Base-by-base conservation (phyloP, 1,140 invertebrate species). In the Lethocerus indicus region DNA sequence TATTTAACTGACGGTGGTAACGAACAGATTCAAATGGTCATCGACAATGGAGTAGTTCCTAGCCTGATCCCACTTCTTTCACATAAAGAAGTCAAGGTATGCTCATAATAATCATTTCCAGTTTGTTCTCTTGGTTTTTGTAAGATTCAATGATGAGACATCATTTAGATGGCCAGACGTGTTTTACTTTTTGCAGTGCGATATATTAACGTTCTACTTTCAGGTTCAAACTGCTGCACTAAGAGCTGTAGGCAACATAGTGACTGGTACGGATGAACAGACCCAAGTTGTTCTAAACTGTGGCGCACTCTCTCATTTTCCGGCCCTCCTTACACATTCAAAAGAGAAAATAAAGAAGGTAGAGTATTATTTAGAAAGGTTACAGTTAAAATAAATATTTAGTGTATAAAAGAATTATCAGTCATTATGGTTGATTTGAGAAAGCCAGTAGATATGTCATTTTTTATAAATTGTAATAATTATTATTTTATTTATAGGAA, bases 1-100 rank as follows among this genome's bases (percentile, higher is more conserved):
- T 99, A 99, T 70, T 67, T 99, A 58, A 98, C 95, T 40, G 94
- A 98, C 62, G 90, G 89, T 51, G 95, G 95, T 20, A 98, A 98
- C 65, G 89, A 95, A 54, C 93, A 98, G 68, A 98, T 99, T 60
- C 93, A 97, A 69, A 85, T 97, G 82, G 93, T 98, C 1, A 94
- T 98, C 56, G 93, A 98, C 58, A 91, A 87, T 55, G 86, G 84
- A 39, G 87, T 96, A 37, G 91, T 98, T 41, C 88, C 91, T 25
- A 84, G 83, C 65, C 70, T 98, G 50, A 92, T 99, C 60, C 91
- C 93, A 3, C 71, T 98, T 28, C 71, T 98, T 1, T 89, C 88
- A 56, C 91, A 98, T 69, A 84, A 83, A 59, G 94, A 98, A 69
- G 90, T 93, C 25, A 98, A 98, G 74, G 88, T 78, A 56, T 51